Evolutionary conservation across 1,140 invertebrate genomes (phyloP).

Genomic region (Anthonomus grandis): DNA sequence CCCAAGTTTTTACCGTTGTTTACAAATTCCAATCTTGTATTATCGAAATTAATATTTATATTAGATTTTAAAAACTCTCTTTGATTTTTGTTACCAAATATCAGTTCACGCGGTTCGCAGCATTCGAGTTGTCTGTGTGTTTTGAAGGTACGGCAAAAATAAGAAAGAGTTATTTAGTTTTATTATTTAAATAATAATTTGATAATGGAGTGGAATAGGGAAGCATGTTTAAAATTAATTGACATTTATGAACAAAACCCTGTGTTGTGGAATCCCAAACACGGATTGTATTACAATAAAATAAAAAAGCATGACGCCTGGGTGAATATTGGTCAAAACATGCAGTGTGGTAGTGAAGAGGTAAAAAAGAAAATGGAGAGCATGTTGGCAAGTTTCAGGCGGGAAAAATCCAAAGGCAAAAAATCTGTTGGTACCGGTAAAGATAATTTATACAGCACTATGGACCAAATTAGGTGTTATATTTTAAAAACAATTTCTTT

Average conservation of each 20-base stretch:
- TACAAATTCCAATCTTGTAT: no score
- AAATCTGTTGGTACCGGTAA: no score
- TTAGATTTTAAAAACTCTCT: no score
- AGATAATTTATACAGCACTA: no score
- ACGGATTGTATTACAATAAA: conserved; percentile 13
- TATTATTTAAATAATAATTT: background rate
- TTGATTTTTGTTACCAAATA: no score
- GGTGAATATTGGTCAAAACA: background rate
- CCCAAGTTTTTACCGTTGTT: no score
- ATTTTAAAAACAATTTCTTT: no score
- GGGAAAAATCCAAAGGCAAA: conserved; percentile 4
- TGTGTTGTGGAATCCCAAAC: conserved; percentile 8
- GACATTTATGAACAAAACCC: background rate
- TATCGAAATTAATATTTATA: no score
- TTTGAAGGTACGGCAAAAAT: no score
- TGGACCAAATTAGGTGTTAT: no score
- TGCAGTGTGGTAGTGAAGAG: conserved; percentile 2
- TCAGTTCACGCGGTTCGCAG: no score
- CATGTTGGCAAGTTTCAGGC: conserved; percentile 1
- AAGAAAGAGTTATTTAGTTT: background rate
- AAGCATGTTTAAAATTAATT: conserved; percentile 13
- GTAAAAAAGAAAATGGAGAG: conserved; percentile 19
- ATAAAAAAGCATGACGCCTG: conserved; percentile 13
- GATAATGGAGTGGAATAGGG: conserved; percentile 10
- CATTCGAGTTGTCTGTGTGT: no score